A percentile compares a stretch with the other conserved stretches of the same genome.
Conservation (phyloP, 2,113 vertebrate species). For the Pseudorasbora parva region DNA sequence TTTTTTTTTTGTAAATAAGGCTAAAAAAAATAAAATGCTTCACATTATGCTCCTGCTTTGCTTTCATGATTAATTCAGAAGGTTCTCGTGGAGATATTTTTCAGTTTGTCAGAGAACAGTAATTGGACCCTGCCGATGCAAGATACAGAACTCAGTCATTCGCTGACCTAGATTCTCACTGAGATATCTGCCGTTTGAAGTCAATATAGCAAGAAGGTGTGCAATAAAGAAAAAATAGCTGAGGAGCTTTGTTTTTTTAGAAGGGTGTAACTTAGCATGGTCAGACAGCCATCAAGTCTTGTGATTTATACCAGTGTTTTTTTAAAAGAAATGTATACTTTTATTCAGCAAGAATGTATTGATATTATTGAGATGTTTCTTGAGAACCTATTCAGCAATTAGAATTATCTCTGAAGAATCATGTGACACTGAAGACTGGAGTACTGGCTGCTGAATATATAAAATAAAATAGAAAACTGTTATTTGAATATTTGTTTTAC, state of each 20-base stretch:
- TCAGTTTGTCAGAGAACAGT: slow-evolving; percentile 23
- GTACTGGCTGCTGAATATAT: no score
- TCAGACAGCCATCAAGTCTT: background rate
- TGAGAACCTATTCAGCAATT: background rate
- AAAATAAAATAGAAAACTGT: no score
- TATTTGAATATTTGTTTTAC: no score
- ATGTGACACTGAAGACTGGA: no score
- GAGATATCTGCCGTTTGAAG: slow-evolving; percentile 25
- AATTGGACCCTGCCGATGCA: slow-evolving; percentile 23
- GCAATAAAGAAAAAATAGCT: slow-evolving; percentile 2
- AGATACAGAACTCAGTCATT: slow-evolving; percentile 42
- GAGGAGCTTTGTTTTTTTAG: background rate
- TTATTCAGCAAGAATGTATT: background rate
- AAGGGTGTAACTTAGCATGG: background rate
- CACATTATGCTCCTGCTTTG: slow-evolving; percentile 7
- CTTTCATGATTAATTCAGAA: slow-evolving; percentile 38
- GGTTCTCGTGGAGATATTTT: slow-evolving; percentile 23
- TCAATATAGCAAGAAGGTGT: slow-evolving; percentile 15
- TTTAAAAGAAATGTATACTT: background rate
- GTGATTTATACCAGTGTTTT: background rate
- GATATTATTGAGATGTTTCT: background rate
- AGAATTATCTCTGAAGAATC: no score
- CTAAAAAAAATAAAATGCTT: slow-evolving; percentile 1
- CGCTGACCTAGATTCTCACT: slow-evolving; percentile 53
- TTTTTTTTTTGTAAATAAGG: background rate